Conservation (phyloP, 2,888 invertebrate genomes). For the Sthenelais limicola region DNA sequence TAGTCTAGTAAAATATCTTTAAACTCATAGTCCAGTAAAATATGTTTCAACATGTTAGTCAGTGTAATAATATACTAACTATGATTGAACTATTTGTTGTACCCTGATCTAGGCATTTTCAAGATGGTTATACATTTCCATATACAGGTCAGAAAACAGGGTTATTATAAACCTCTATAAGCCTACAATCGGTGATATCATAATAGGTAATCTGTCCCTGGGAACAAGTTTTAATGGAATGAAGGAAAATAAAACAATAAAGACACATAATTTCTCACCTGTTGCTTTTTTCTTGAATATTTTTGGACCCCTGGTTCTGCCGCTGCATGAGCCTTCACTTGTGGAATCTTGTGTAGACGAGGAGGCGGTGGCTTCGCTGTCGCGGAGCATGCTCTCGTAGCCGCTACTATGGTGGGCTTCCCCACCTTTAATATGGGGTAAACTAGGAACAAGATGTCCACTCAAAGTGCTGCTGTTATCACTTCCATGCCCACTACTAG, state of each 20-base stretch:
- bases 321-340: constrained; percentile 65
- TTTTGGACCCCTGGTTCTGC: constrained; percentile 57
- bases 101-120: no score
- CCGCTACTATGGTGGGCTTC: constrained; percentile 75
- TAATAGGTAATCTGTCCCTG: no score
- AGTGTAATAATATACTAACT: no score
- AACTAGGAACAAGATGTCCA: constrained; percentile 52
- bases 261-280: constrained; percentile 50
- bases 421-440: constrained; percentile 9
- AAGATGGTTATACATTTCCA: no score
- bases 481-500: constrained; percentile 73
- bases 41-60: no score
- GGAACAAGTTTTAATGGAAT: no score
- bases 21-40: no score
- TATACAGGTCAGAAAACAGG: no score
- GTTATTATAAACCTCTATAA: no score
- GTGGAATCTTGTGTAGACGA: constrained; percentile 78
- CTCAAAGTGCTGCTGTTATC: constrained; percentile 68
- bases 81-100: no score
- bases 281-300: constrained; percentile 60
- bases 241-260: neutral
- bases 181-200: no score
- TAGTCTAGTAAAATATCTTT: no score
- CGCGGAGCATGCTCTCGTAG: constrained; percentile 91
- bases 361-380: constrained; percentile 87